These are phyloP conservation scores for Alligator mississippiensis DNA, from an alignment of 2,113 vertebrate species.

Conservation along the genomic window DNA sequence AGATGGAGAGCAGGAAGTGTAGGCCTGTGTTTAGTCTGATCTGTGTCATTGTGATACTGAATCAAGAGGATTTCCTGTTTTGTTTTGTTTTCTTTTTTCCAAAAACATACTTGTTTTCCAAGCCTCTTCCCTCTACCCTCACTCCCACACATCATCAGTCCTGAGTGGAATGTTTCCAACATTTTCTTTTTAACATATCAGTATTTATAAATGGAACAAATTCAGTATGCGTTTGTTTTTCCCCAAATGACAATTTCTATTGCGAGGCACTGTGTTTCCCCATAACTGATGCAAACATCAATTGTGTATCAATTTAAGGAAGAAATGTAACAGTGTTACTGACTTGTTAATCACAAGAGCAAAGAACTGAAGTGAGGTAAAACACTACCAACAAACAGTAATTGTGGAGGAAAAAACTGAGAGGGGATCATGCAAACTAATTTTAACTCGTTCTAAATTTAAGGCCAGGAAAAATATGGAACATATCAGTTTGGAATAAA, in stretches of 20 bases:
- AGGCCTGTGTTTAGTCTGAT: background rate
- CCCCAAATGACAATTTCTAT: slow-evolving; percentile 23
- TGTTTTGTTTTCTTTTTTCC: slow-evolving; percentile 39
- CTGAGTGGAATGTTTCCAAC: background rate
- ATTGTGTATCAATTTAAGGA: background rate
- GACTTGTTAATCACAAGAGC: background rate
- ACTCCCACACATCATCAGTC: background rate
- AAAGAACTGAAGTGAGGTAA: slow-evolving; percentile 34
- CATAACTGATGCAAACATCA: background rate
- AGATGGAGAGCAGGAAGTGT: background rate
- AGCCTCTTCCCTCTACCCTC: slow-evolving; percentile 43
- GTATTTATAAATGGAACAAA: slow-evolving; percentile 49
- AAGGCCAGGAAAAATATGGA: background rate
- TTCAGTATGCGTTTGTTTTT: background rate
- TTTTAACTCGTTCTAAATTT: background rate
- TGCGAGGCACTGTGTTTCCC: slow-evolving; percentile 38
- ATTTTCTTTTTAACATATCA: slow-evolving; percentile 44
- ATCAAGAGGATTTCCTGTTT: slow-evolving; percentile 58
- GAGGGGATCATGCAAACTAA: background rate
- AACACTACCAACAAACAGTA: background rate
- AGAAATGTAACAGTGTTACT: background rate
- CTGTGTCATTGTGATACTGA: background rate
- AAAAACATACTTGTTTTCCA: background rate
- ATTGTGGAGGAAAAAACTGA: background rate
- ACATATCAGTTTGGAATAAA: background rate